phyloP scores from a whole-genome alignment of 2,888 invertebrate genomes.

The Campoplex capitator region DNA sequence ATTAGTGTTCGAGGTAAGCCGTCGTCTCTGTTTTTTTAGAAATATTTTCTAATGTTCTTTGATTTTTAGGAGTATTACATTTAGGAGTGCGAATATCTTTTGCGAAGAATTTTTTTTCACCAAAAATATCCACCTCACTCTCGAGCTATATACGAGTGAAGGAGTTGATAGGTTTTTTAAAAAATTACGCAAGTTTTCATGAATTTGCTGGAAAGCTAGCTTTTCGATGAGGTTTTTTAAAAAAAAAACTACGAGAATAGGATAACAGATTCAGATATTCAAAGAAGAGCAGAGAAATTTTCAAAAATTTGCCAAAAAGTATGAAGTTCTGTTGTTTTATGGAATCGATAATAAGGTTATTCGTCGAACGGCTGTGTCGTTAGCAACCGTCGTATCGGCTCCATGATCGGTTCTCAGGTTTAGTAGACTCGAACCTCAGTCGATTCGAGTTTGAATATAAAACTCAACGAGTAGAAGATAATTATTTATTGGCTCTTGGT shows the following conservation, averaged over 20 bases:
- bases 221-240: background rate
- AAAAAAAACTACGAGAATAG: background rate
- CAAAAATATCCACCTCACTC: too few relatives aligned
- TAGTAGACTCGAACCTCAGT: background rate
- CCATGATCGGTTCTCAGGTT: background rate
- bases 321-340: background rate
- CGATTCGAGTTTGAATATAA: background rate
- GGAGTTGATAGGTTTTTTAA: background rate
- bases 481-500: background rate
- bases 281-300: background rate
- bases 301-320: background rate
- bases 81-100: too few relatives aligned
- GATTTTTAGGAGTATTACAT: too few relatives aligned
- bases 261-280: background rate
- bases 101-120: too few relatives aligned
- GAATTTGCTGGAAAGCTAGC: background rate
- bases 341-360: background rate
- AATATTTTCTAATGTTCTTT: too few relatives aligned
- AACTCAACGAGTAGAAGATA: background rate
- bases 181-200: too few relatives aligned
- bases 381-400: background rate
- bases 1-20: too few relatives aligned
- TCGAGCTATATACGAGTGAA: too few relatives aligned
- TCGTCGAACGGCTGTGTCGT: background rate
- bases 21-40: too few relatives aligned